Evolutionary conservation across 2,888 invertebrate species (phyloP).

Genomic region (Diaprepes abbreviatus): DNA sequence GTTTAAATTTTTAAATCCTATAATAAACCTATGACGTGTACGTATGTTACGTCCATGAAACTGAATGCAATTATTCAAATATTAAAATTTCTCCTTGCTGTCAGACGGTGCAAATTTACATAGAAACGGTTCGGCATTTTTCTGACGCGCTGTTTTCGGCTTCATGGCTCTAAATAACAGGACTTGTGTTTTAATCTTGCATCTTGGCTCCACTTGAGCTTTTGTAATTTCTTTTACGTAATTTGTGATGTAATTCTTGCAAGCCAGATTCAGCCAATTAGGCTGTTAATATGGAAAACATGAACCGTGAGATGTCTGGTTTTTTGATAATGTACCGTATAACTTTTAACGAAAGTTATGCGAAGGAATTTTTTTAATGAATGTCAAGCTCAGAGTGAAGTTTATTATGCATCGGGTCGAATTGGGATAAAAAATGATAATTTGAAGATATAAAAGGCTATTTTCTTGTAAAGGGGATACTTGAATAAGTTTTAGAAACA

Average conservation of each 20-base stretch:
- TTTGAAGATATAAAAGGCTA: too few relatives aligned
- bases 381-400: not conserved
- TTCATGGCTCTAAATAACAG: constrained; percentile 38
- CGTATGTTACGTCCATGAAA: constrained; percentile 17
- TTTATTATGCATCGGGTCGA: not conserved
- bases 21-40: too few relatives aligned
- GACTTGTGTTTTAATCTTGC: constrained; percentile 46
- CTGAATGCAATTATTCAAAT: constrained; percentile 2
- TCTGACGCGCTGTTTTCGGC: constrained; percentile 38
- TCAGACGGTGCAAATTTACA: constrained; percentile 38
- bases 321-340: constrained; percentile 31
- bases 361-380: constrained; percentile 7
- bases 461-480: too few relatives aligned
- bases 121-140: constrained; percentile 43
- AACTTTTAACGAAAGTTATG: constrained; percentile 32
- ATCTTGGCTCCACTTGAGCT: constrained; percentile 31
- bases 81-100: constrained; percentile 27
- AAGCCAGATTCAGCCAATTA: constrained; percentile 44
- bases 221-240: constrained; percentile 38
- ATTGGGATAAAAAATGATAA: too few relatives aligned
- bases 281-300: constrained; percentile 48
- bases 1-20: too few relatives aligned
- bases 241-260: constrained; percentile 47
- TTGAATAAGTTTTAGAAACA: too few relatives aligned
- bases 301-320: constrained; percentile 42